phyloP scores from a whole-genome alignment of 2,797 vertebrate genomes.

The Eutrigla gurnardus region DNA sequence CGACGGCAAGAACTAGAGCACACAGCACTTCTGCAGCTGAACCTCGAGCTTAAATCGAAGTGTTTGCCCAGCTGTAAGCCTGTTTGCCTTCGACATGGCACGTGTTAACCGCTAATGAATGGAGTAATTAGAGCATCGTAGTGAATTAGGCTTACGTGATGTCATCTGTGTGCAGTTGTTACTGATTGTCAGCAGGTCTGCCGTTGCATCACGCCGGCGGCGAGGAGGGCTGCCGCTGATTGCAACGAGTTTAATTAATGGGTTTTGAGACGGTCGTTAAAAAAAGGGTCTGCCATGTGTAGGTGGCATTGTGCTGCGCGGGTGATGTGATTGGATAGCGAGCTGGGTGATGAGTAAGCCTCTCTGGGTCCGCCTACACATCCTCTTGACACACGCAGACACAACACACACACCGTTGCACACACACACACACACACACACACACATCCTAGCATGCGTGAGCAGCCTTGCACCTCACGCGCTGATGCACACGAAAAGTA shows the following conservation, averaged over 20 bases:
- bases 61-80: slow-evolving; percentile 84
- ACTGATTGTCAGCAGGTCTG: slow-evolving; percentile 37
- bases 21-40: slow-evolving; percentile 55
- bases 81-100: slow-evolving; percentile 73
- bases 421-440: slow-evolving; percentile 23
- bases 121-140: slow-evolving; percentile 78
- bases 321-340: slow-evolving; percentile 67
- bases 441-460: slow-evolving; percentile 41
- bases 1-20: slow-evolving; percentile 38
- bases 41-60: slow-evolving; percentile 60
- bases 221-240: slow-evolving; percentile 20
- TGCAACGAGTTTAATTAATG: slow-evolving; percentile 27
- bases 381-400: slow-evolving; percentile 75
- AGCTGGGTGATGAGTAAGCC: slow-evolving; percentile 78
- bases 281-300: slow-evolving; percentile 64
- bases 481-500: slow-evolving; percentile 39
- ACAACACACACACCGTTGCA: slow-evolving; percentile 1
- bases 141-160: slow-evolving; percentile 78
- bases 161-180: slow-evolving; percentile 71
- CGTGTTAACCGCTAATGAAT: slow-evolving; percentile 81
- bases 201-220: slow-evolving; percentile 11
- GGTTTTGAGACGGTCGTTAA: slow-evolving; percentile 48
- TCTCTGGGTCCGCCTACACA: slow-evolving; percentile 80
- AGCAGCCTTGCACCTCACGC: slow-evolving; percentile 49
- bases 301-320: slow-evolving; percentile 67